Conservation (phyloP, 2,888 invertebrate genomes). For the Iselma pallidipennis region DNA sequence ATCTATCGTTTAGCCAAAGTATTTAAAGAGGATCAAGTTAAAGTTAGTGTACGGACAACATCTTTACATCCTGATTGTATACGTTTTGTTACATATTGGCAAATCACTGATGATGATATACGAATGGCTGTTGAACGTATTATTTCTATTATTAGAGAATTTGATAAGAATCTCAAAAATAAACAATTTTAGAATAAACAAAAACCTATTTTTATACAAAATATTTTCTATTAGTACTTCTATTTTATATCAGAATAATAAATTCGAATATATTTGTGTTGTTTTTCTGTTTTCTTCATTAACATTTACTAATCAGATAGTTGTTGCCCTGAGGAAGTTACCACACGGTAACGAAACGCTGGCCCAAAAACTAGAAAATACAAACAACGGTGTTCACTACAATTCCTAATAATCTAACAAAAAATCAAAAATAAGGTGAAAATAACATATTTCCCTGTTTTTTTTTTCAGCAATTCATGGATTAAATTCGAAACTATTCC, state of each 20-base stretch:
- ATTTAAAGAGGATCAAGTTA: slow-evolving; percentile 57
- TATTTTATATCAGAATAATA: background rate
- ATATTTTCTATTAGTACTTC: background rate
- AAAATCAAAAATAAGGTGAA: background rate
- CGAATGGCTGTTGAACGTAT: slow-evolving; percentile 74
- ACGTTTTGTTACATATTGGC: slow-evolving; percentile 73
- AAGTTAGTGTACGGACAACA: slow-evolving; percentile 64
- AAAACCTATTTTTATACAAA: background rate
- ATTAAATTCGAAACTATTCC: slow-evolving; percentile 63
- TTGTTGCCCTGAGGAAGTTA: background rate
- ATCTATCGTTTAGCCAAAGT: slow-evolving; percentile 59
- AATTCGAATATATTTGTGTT: background rate
- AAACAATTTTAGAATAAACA: background rate
- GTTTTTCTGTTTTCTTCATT: background rate
- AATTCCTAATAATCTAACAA: background rate
- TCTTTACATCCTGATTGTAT: slow-evolving; percentile 64
- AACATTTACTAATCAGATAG: background rate
- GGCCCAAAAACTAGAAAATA: no score
- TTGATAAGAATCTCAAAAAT: slow-evolving; percentile 44
- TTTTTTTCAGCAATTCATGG: slow-evolving; percentile 62
- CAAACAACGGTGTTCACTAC: no score
- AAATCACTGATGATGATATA: slow-evolving; percentile 70
- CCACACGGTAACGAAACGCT: background rate
- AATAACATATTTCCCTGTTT: background rate
- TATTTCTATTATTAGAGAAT: slow-evolving; percentile 69